phyloP scores from a whole-genome alignment of 2,113 vertebrate species.

The Chionis minor region DNA sequence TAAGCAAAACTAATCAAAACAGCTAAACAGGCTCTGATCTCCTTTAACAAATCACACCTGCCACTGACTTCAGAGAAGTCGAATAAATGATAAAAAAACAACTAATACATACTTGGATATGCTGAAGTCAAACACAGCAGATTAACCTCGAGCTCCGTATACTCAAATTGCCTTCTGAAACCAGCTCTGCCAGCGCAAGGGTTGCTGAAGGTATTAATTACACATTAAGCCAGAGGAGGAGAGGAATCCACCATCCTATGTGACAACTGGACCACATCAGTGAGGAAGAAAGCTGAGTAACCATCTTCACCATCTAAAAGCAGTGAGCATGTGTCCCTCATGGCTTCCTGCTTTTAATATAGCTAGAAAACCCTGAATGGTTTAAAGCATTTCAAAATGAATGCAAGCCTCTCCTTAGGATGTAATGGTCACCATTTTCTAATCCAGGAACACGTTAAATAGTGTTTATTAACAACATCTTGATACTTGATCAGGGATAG shows the following conservation, averaged over 20 bases:
- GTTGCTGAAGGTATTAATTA: neutral
- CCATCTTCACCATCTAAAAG: neutral
- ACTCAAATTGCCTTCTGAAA: neutral
- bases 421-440: neutral
- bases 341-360: neutral
- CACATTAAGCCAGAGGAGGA: neutral
- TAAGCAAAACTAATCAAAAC: neutral
- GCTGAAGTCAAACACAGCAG: neutral
- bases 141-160: neutral
- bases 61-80: neutral
- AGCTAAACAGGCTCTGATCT: neutral
- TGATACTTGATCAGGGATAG: neutral
- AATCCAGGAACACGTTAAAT: neutral
- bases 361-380: neutral
- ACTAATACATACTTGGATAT: neutral
- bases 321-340: neutral
- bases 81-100: neutral
- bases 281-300: neutral
- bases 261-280: neutral
- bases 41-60: neutral
- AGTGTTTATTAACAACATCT: neutral
- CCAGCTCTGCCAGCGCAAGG: neutral
- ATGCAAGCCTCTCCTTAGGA: neutral
- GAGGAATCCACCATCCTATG: neutral
- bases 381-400: neutral